Evolutionary conservation across 2,888 invertebrate species (phyloP).

Genomic region (Patella caerulea): DNA sequence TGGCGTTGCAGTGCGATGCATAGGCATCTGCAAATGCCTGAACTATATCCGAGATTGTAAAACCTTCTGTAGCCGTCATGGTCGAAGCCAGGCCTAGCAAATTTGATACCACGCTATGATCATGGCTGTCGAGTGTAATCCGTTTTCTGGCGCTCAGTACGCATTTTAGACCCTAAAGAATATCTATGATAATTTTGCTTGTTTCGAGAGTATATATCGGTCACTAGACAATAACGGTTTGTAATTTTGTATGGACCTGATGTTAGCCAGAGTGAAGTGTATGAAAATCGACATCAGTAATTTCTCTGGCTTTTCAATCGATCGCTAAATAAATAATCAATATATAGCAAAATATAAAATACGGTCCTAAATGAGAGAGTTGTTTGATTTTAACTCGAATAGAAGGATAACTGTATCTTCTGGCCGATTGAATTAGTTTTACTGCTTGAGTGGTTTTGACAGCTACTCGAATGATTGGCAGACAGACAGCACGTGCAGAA

Average conservation of each 20-base stretch:
- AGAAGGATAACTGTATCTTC: no score
- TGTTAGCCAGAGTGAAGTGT: no score
- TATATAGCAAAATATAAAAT: slow-evolving; percentile 31
- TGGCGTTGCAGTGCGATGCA: slow-evolving; percentile 7
- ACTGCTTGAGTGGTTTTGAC: slow-evolving; percentile 9
- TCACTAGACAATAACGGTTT: no score
- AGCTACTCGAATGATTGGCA: neutral
- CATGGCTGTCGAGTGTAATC: slow-evolving; percentile 26
- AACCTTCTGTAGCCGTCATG: slow-evolving; percentile 28
- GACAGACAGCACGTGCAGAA: slow-evolving; percentile 7
- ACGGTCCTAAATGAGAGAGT: slow-evolving; percentile 25
- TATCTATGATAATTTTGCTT: no score
- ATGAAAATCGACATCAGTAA: slow-evolving; percentile 33
- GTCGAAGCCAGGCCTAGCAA: slow-evolving; percentile 31
- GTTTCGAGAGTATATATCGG: no score
- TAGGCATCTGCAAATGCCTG: slow-evolving; percentile 8
- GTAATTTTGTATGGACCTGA: no score
- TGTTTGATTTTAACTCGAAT: neutral
- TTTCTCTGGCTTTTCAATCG: slow-evolving; percentile 35
- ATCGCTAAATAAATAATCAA: slow-evolving; percentile 37
- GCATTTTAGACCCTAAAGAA: neutral
- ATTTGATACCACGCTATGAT: slow-evolving; percentile 37
- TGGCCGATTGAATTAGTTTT: neutral
- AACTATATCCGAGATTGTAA: no score
- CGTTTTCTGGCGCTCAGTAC: neutral